These are phyloP conservation scores for Machimus rusticus DNA, from an alignment of 2,888 invertebrate species.

Conservation along the genomic window DNA sequence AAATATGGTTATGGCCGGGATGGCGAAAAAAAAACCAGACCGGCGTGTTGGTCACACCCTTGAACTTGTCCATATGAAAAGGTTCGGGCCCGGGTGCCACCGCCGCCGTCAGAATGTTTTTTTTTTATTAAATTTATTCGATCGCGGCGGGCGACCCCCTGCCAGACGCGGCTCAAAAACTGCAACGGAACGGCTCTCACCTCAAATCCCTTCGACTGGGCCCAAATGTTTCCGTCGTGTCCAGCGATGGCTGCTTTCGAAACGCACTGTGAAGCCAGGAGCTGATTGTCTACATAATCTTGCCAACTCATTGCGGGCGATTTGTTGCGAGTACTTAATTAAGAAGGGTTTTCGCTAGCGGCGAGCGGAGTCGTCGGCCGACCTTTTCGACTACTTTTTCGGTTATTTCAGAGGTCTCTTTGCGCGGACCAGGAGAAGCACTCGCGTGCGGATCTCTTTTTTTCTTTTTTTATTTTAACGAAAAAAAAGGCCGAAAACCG, in stretches of 20 bases:
- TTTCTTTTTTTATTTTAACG: neutral
- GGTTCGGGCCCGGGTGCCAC: neutral
- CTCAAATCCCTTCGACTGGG: slow-evolving; percentile 91
- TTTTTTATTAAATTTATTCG: neutral
- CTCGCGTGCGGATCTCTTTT: slow-evolving; percentile 22
- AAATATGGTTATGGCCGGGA: slow-evolving; percentile 44
- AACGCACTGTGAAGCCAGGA: slow-evolving; percentile 93
- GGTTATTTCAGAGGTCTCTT: neutral
- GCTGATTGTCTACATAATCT: slow-evolving; percentile 97
- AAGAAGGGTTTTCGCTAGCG: neutral
- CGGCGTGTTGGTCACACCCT: slow-evolving; percentile 60
- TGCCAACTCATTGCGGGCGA: slow-evolving; percentile 85
- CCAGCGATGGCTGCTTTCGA: slow-evolving; percentile 94
- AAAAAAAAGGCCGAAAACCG: neutral
- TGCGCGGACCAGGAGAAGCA: neutral
- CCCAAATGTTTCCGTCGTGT: slow-evolving; percentile 95
- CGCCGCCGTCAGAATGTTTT: neutral
- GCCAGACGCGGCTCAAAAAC: neutral
- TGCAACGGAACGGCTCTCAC: slow-evolving; percentile 68
- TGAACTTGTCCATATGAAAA: slow-evolving; percentile 56
- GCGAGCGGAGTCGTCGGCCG: neutral
- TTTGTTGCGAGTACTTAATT: slow-evolving; percentile 43
- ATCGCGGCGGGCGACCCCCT: neutral
- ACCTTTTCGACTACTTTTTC: neutral
- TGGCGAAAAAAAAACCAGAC: slow-evolving; percentile 44